These are phyloP conservation scores for Rotaria magnacalcarata DNA, from an alignment of 2,888 invertebrate species.

Conservation along the genomic window DNA sequence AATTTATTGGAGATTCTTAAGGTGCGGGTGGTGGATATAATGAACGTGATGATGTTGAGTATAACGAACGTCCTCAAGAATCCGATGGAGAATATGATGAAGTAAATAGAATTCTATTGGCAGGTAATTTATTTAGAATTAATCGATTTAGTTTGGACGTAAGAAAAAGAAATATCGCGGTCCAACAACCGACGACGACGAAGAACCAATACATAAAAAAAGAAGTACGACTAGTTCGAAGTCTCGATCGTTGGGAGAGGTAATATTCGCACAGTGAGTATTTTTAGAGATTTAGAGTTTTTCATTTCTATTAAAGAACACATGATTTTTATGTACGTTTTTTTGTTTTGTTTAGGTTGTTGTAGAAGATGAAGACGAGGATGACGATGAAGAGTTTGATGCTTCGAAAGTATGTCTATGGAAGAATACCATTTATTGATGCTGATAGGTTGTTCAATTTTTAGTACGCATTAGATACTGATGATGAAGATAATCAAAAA, in stretches of 20 bases:
- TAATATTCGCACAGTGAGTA: slow-evolving; percentile 14
- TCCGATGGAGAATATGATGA: slow-evolving; percentile 95
- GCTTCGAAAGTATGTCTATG: not conserved
- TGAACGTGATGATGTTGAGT: slow-evolving; percentile 90
- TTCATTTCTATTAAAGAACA: not conserved
- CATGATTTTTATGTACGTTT: not conserved
- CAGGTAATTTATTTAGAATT: not conserved
- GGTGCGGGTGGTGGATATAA: slow-evolving; percentile 70
- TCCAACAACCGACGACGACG: not conserved
- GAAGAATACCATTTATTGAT: too few species aligned
- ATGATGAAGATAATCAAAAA: not conserved
- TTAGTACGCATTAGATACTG: not conserved
- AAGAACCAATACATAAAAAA: not conserved
- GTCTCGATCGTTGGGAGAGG: slow-evolving; percentile 11
- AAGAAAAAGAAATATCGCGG: slow-evolving; percentile 43
- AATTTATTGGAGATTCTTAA: slow-evolving; percentile 1
- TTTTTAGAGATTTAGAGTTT: not conserved
- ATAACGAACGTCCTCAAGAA: slow-evolving; percentile 70
- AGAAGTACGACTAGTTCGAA: not conserved
- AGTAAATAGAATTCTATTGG: slow-evolving; percentile 59
- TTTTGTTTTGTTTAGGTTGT: not conserved
- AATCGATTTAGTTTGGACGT: slow-evolving; percentile 42
- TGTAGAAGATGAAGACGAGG: slow-evolving; percentile 35
- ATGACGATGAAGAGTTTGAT: slow-evolving; percentile 38
- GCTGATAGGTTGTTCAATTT: not conserved